Conservation (phyloP, 2,888 invertebrate species). For the Thecophora atra region DNA sequence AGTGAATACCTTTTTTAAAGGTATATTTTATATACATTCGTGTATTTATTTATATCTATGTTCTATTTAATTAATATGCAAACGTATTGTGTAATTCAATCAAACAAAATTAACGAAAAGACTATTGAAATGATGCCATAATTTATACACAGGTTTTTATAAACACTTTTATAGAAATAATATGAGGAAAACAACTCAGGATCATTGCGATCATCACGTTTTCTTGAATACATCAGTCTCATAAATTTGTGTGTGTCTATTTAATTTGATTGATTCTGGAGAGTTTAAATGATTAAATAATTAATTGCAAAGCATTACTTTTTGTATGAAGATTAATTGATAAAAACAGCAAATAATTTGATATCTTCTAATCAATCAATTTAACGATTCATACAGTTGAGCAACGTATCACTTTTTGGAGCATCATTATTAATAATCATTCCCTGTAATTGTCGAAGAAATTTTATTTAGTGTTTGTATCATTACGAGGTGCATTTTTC, state of each 20-base stretch:
- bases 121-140: slow-evolving; percentile 46
- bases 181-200: slow-evolving; percentile 31
- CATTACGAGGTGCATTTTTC: not conserved
- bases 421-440: slow-evolving; percentile 15
- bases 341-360: too few species aligned
- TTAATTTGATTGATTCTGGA: too few species aligned
- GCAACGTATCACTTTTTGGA: not conserved
- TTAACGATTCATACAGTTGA: too few species aligned
- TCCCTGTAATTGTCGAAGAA: not conserved
- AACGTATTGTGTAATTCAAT: slow-evolving; percentile 17
- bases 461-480: not conserved
- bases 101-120: slow-evolving; percentile 44
- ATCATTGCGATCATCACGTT: slow-evolving; percentile 32
- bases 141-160: slow-evolving; percentile 43
- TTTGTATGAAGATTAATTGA: too few species aligned
- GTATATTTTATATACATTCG: slow-evolving; percentile 8
- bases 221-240: slow-evolving; percentile 1
- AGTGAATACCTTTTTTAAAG: slow-evolving; percentile 13
- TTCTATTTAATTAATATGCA: slow-evolving; percentile 12
- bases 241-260: too few species aligned
- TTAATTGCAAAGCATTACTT: too few species aligned
- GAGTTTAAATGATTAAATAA: too few species aligned
- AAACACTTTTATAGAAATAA: slow-evolving; percentile 30
- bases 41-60: slow-evolving; percentile 11
- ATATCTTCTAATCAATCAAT: too few species aligned